A percentile compares a stretch with the other conserved stretches of the same genome.
These are phyloP conservation scores for Drosophila kanekoi DNA, from an alignment of 2,888 invertebrate species.

Conservation along the genomic window DNA sequence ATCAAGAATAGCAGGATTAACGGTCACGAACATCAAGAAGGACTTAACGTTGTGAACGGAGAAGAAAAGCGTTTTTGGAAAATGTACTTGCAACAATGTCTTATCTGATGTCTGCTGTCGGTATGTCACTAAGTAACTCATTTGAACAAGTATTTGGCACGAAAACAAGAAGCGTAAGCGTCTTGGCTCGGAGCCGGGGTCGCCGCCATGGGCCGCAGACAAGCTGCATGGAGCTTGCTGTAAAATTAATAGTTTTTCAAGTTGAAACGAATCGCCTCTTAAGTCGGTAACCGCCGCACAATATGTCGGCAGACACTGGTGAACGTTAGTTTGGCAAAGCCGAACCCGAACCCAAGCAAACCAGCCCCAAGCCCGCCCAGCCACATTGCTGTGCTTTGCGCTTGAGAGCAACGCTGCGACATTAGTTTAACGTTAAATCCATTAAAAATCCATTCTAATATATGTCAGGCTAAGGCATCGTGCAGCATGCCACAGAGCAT, in stretches of 20 bases:
- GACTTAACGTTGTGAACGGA: no score
- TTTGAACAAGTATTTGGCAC: not conserved
- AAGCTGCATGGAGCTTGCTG: slow-evolving; percentile 10
- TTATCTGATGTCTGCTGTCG: not conserved
- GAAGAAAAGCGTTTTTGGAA: not conserved
- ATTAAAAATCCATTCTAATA: slow-evolving; percentile 80
- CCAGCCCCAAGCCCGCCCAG: slow-evolving; percentile 23
- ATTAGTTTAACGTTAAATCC: slow-evolving; percentile 74
- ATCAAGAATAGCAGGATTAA: no score
- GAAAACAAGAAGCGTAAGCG: not conserved
- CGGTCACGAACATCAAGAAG: no score
- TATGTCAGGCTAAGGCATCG: slow-evolving; percentile 67
- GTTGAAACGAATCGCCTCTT: slow-evolving; percentile 83
- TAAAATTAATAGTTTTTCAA: slow-evolving; percentile 83
- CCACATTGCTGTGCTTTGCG: slow-evolving; percentile 30
- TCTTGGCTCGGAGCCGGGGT: slow-evolving; percentile 4
- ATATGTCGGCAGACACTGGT: slow-evolving; percentile 70
- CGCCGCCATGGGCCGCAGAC: not conserved
- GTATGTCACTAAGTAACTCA: not conserved
- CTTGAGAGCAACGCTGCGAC: slow-evolving; percentile 54
- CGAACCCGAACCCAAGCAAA: not conserved
- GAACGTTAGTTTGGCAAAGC: slow-evolving; percentile 18
- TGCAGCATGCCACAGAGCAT: slow-evolving; percentile 65
- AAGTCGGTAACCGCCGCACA: slow-evolving; percentile 80
- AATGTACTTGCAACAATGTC: not conserved